These are phyloP conservation scores for Drosophila trichaetosa DNA, from an alignment of 2,888 invertebrate genomes.

Conservation along the genomic window DNA sequence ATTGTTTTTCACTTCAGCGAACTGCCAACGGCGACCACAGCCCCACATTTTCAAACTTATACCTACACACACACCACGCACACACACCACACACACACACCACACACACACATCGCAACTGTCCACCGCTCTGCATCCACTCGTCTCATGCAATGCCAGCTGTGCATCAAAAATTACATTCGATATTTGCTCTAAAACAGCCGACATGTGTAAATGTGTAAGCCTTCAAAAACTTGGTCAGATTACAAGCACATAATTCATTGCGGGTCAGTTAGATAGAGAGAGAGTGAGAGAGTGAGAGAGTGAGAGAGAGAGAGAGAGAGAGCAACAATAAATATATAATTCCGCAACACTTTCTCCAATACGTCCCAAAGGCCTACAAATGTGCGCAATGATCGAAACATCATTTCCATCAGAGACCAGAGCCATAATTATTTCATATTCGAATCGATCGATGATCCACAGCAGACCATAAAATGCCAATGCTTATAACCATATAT, in stretches of 20 bases:
- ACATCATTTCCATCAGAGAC: background rate
- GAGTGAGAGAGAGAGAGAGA: background rate
- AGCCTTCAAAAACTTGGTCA: conserved; percentile 49
- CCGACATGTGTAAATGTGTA: conserved; percentile 25
- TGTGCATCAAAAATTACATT: conserved; percentile 63
- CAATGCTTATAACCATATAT: background rate
- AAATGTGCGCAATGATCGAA: background rate
- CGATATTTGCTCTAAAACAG: conserved; percentile 54
- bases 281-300: background rate
- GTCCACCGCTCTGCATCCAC: background rate
- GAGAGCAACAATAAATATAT: background rate
- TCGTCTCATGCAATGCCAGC: background rate
- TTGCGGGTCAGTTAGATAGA: background rate
- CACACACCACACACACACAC: background rate
- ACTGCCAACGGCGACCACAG: conserved; percentile 63
- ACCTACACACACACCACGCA: conserved; percentile 3
- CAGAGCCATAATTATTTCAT: background rate
- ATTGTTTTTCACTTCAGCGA: conserved; percentile 77
- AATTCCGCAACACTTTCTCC: background rate
- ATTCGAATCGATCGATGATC: background rate
- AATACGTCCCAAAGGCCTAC: background rate
- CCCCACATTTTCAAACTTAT: conserved; percentile 34
- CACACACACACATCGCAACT: background rate
- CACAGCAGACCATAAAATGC: background rate
- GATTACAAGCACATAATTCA: conserved; percentile 42